Base-by-base conservation (phyloP, 2,113 vertebrate genomes). In the Sclerurus mexicanus region DNA sequence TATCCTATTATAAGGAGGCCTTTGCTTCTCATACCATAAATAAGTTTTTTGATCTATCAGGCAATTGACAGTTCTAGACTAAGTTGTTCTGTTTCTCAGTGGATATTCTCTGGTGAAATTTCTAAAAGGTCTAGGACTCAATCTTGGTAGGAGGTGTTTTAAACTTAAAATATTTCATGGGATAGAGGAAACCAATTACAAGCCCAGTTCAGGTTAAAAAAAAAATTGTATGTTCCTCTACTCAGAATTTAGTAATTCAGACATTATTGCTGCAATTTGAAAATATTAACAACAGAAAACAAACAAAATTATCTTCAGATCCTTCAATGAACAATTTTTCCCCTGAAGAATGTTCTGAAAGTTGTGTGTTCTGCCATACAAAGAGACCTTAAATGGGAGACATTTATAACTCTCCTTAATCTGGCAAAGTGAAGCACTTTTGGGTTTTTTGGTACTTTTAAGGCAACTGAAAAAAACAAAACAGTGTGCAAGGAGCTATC, bases 401-500 rank as follows among this genome's bases (percentile, higher is more conserved):
- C 8, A 35, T 19, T 25, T 37, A 14, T 59, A 52, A 47, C 39
- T 68, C 28, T 67, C 15, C 8, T 79, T 44, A 55, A 28, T 60
- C 14, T 59, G 24, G 4, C 47, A 72, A 86, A 76, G 27, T 42
- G 8, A 58, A n/a, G 58, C 15, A 59, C 23, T 59, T 59, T 37
- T 24, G 23, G n/a, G 6, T 35, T 52, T 59, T 59, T 59, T 35
- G n/a, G 23, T 24, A 25, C n/a, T 40, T 5, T 27, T 66, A 50
- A 85, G 33, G 10, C 55, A 39, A 94, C 12, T 71, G 10, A 47
- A 73, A 71, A 74, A 77, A 7, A 21, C 44, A 46, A 46, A 50
- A 6, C 72, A 94, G 90, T 86, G 87, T 93, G 79, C 92, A 97
- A 95, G 55, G 37, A 75, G 83, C 79, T 92, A 37, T 87, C 80